Percentiles rank a stretch among this genome's conserved stretches.
Evolutionary conservation across 2,797 vertebrate species (phyloP).

Genomic region (Trematomus bernacchii): DNA sequence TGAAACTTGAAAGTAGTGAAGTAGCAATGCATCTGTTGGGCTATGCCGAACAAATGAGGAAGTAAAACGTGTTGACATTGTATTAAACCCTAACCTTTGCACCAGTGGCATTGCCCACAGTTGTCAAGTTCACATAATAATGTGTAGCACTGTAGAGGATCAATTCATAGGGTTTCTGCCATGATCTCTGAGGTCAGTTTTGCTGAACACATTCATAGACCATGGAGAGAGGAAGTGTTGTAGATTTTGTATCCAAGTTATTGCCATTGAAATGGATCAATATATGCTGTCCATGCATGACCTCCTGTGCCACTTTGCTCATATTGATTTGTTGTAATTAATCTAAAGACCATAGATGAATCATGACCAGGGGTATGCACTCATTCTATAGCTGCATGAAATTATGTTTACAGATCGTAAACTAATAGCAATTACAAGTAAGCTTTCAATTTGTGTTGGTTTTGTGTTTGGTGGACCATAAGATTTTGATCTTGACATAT

Average conservation of each 20-base stretch:
- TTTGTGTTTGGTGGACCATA: too few species aligned
- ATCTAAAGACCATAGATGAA: conserved; percentile 22
- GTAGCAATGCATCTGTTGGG: background rate
- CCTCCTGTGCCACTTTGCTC: conserved; percentile 30
- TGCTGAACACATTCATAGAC: conserved; percentile 67
- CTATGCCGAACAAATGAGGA: conserved; percentile 48
- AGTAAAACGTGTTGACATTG: conserved; percentile 41
- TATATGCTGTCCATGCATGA: conserved; percentile 40
- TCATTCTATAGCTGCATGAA: conserved; percentile 3
- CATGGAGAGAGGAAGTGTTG: conserved; percentile 50
- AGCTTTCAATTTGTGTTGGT: too few species aligned
- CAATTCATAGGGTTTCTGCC: conserved; percentile 39
- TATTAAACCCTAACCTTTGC: conserved; percentile 71
- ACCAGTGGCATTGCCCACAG: conserved; percentile 13
- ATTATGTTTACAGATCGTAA: conserved; percentile 33
- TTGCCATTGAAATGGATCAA: conserved; percentile 52
- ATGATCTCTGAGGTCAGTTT: conserved; percentile 46
- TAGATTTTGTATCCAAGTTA: conserved; percentile 58
- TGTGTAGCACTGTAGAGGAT: conserved; percentile 31
- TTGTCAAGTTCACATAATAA: background rate
- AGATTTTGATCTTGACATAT: too few species aligned
- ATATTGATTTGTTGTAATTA: conserved; percentile 33
- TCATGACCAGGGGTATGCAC: conserved; percentile 23
- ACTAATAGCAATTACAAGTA: background rate
- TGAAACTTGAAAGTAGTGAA: background rate